Conservation (phyloP, 2,113 vertebrate genomes). For the Pseudopodoces humilis region DNA sequence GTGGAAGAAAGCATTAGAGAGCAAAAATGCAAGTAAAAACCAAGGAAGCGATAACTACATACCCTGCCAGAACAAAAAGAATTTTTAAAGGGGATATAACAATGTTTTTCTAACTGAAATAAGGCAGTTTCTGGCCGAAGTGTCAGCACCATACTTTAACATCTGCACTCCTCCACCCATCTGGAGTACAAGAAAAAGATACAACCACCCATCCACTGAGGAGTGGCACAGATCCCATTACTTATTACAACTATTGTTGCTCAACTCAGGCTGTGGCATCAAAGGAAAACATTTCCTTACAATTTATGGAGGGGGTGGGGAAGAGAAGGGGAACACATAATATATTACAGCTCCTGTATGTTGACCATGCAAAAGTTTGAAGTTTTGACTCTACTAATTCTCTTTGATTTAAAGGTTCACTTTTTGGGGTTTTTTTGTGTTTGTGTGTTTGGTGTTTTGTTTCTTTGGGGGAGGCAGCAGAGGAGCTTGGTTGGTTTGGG, state of each 20-base stretch:
- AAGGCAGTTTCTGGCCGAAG: background rate
- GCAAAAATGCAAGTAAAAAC: background rate
- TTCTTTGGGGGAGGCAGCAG: background rate
- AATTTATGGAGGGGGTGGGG: rapidly evolving
- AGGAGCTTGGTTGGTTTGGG: background rate
- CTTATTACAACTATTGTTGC: slow-evolving; percentile 38
- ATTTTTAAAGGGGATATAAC: background rate
- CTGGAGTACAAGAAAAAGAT: background rate
- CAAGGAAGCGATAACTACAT: background rate
- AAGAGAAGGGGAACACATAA: background rate
- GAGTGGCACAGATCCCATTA: slow-evolving; percentile 28
- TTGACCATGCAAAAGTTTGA: background rate
- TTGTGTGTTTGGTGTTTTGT: background rate
- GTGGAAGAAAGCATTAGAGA: background rate
- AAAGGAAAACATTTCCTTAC: background rate
- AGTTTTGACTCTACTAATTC: background rate
- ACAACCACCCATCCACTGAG: slow-evolving; percentile 28
- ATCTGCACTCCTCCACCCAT: slow-evolving; percentile 12
- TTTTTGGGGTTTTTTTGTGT: background rate
- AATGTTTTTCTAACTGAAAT: background rate
- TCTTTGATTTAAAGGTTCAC: background rate
- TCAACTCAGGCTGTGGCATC: slow-evolving; percentile 26
- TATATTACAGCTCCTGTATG: background rate
- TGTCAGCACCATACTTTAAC: slow-evolving; percentile 8
- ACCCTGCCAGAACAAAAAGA: background rate